Percentiles rank a stretch among this genome's conserved stretches.
These are phyloP conservation scores for Notarius quadriscutis DNA, from an alignment of 2,113 vertebrate species.

Conservation along the genomic window DNA sequence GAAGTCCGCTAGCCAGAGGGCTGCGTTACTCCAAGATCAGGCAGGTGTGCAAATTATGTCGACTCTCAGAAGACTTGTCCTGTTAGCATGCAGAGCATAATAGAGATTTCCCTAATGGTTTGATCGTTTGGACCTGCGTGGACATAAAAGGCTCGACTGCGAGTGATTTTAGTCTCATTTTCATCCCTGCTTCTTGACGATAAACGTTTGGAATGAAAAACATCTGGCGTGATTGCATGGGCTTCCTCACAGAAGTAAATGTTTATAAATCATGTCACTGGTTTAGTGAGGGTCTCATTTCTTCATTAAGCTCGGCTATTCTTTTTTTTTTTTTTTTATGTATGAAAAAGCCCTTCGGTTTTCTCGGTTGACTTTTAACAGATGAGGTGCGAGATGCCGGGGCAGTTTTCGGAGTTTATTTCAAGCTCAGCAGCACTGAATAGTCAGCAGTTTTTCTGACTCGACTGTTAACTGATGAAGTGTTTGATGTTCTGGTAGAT, in stretches of 20 bases:
- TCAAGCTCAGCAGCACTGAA: background rate
- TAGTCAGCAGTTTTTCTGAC: constrained; percentile 1
- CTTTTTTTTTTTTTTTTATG: constrained; percentile 47
- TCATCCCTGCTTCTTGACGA: constrained; percentile 62
- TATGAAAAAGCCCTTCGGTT: constrained; percentile 39
- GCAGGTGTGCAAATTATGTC: constrained; percentile 64
- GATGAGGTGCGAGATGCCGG: constrained; percentile 51
- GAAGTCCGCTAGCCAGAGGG: constrained; percentile 46
- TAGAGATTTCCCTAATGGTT: constrained; percentile 64
- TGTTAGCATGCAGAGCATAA: constrained; percentile 52
- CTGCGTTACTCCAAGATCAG: constrained; percentile 42
- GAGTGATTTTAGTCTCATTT: constrained; percentile 64
- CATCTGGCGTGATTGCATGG: constrained; percentile 71
- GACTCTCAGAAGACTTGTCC: constrained; percentile 53
- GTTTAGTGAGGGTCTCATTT: constrained; percentile 62
- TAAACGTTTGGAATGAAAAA: constrained; percentile 70
- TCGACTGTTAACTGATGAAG: constrained; percentile 20
- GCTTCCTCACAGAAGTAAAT: constrained; percentile 65
- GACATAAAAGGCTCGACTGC: constrained; percentile 59
- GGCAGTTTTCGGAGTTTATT: constrained; percentile 24
- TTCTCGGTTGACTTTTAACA: constrained; percentile 53
- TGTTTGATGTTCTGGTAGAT: background rate
- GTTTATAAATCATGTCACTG: constrained; percentile 69
- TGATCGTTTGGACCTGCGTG: constrained; percentile 62
- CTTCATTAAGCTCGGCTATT: constrained; percentile 31